Evolutionary conservation across 2,888 invertebrate genomes (phyloP).

Genomic region (Candidula unifasciata): DNA sequence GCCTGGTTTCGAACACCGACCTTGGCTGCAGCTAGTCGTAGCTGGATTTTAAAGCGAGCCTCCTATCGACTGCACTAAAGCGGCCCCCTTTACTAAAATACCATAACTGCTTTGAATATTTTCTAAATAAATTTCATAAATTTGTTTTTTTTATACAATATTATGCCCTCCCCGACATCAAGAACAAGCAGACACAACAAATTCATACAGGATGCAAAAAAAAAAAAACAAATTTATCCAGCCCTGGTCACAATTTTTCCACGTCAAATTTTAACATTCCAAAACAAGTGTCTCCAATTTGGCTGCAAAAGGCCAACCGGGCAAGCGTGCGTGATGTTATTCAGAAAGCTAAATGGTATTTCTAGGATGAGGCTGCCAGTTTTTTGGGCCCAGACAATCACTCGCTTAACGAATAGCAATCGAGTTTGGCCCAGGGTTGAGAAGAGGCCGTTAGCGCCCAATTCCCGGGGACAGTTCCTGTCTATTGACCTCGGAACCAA

Average conservation of each 20-base stretch:
- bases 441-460: background rate
- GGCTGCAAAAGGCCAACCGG: conserved; percentile 29
- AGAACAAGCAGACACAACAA: background rate
- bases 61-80: no score
- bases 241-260: background rate
- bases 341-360: conserved; percentile 9
- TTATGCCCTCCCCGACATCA: background rate
- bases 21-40: no score
- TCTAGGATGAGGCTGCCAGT: background rate
- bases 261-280: conserved; percentile 19
- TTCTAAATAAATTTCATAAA: no score
- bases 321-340: conserved; percentile 22
- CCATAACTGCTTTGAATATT: no score
- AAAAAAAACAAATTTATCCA: background rate
- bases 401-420: conserved; percentile 27
- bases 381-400: conserved; percentile 22
- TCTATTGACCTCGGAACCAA: background rate
- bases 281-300: conserved; percentile 28
- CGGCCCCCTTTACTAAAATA: no score
- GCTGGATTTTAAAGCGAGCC: no score
- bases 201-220: background rate
- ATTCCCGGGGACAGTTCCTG: background rate
- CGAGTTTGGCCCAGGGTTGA: background rate
- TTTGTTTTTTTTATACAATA: no score
- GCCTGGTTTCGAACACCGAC: no score